Base-by-base conservation (phyloP, 2,113 vertebrate species). In the Phodopus roborovskii region DNA sequence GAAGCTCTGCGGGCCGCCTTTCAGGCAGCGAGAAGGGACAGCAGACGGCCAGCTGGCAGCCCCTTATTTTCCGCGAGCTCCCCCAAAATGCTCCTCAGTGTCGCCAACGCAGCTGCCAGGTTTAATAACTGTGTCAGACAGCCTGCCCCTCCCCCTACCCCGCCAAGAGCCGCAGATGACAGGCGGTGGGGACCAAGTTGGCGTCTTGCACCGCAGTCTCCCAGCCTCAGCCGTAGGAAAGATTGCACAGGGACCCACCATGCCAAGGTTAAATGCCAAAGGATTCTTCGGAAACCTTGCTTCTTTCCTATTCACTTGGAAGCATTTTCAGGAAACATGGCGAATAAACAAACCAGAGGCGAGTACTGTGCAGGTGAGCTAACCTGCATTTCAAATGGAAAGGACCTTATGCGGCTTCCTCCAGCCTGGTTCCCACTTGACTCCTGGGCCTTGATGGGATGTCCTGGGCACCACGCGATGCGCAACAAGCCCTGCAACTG, bases 91-190 rank as follows among this genome's bases (percentile, higher is more conserved):
- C 97, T 96, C 97, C 96, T 86, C 95, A 62, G 95, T 95, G 97
- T 95, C 93, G 97, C 97, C 96, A 95, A 68, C 97, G 97, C 98
- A 98, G 98, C 98, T 98, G 98, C 98, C 97, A 97, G 98, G 97
- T 98, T 97, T 98, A 98, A 98, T 97, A 97, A 98, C 98, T 96
- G 90, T 97, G 97, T 93, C 98, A 98, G 98, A 92, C 98, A 79
- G 94, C 95, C 96, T 97, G 83, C 93, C 97, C 96, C 97, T 74
- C 93, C 97, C 96, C 95, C 75, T 64, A 95, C 89, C n/a, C 91
- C 5, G 45, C 6, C 50, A 92, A 94, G 94, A 94, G 96, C 89
- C 91, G 95, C 77, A 96, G 97, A 97, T 95, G 98, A 97, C 98
- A 97, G 97, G 77, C 97, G 92, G 1, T 56, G 90, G 97, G 94